These are phyloP conservation scores for Chondrosia reniformis DNA, from an alignment of 37 sponge, comb jelly and placozoan species.

Conservation along the genomic window DNA sequence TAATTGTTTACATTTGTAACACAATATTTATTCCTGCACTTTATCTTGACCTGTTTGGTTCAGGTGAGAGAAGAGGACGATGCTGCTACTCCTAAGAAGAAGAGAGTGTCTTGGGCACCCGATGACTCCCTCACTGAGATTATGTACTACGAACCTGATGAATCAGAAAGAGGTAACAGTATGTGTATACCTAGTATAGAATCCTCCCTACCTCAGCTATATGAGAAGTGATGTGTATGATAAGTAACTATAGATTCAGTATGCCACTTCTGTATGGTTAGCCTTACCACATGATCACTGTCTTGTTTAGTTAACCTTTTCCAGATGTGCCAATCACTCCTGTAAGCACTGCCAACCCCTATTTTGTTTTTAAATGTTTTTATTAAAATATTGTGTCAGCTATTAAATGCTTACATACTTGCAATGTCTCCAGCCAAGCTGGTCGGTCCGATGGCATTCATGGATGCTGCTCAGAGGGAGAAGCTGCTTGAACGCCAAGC, in stretches of 20 bases:
- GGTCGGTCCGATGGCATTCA: conserved; percentile 18
- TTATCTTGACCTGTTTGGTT: neutral
- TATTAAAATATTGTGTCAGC: neutral
- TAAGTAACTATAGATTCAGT: too few species aligned
- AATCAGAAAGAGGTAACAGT: conserved; percentile 66
- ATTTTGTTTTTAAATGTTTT: neutral
- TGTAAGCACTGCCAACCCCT: too few species aligned
- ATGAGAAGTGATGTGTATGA: too few species aligned
- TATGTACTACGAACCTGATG: conserved; percentile 75
- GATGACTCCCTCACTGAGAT: conserved; percentile 34
- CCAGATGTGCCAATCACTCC: too few species aligned
- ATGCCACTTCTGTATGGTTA: too few species aligned
- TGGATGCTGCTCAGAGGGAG: conserved; percentile 71
- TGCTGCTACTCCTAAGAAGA: conserved; percentile 42
- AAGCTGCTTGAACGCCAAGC: conserved; percentile 69
- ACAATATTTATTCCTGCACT: neutral
- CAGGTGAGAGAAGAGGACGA: neutral
- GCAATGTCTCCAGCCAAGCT: neutral
- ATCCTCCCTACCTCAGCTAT: too few species aligned
- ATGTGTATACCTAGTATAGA: neutral
- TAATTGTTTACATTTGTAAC: neutral
- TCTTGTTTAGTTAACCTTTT: too few species aligned
- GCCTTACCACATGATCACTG: too few species aligned
- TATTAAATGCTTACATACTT: neutral
- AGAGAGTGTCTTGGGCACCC: conserved; percentile 68